Base-by-base conservation (phyloP, 1,140 invertebrate species). In the Lamellibrachia luymesi region DNA sequence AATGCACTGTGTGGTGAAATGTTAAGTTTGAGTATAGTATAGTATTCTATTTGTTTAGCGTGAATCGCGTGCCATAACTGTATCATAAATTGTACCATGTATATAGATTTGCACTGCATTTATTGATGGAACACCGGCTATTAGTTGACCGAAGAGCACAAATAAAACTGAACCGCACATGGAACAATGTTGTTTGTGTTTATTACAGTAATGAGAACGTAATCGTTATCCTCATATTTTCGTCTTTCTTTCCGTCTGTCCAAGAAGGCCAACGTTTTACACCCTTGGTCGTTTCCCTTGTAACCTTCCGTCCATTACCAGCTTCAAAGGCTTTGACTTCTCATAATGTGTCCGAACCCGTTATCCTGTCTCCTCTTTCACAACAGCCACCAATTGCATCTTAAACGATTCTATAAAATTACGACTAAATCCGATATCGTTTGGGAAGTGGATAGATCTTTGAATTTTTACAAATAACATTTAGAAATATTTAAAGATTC, bases 101-200 rank as follows among this genome's bases (percentile, higher is more conserved):
- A 80, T 80, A 80, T 80, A 80, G 13, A 80, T 80, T 80, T 80
- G 6, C 64, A 80, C 13, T 80, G 64, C 64, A 80, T 80, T 80
- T 80, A 80, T 80, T 80, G 64, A 80, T 38, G 38, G 38, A 38
- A 38, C 38, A 38, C 64, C 64, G 64, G 4, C 64, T 80, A 80
- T 80, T 80, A 22, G 2, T 80, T 80, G 25, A 22, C 13, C 64
- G 64, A 80, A 1, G 13, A 80, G 64, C 25, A 80, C 64, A 80
- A 80, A 80, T 80, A 80, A 80, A 80, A 80, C 64, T 80, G 64
- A 80, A 80, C 64, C 64, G 64, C 64, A 80, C 64, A 80, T 80
- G 64, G 52, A 17, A 80, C 64, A 80, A 80, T 22, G 4, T 1
- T 22, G 13, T 80, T 80, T 22, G 64, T 80, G 64, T 80, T 8